A percentile compares a stretch with the other conserved stretches of the same genome.
These are phyloP conservation scores for Mesoclemmys tuberculata DNA, from an alignment of 2,113 vertebrate species.

Conservation along the genomic window DNA sequence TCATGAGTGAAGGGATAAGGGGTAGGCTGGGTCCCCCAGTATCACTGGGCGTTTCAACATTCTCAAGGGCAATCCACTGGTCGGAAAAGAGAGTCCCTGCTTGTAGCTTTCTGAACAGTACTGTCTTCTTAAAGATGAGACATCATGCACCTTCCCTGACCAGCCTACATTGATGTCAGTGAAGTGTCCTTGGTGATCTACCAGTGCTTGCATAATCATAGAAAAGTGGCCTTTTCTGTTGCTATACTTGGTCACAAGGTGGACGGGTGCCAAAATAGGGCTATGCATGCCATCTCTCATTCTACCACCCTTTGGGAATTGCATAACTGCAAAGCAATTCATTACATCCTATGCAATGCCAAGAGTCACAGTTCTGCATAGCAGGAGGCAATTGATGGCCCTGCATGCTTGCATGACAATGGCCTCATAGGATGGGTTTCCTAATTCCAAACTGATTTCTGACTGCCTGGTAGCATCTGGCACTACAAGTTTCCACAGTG, in stretches of 20 bases:
- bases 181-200: background rate
- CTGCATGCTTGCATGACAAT: background rate
- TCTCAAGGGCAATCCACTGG: background rate
- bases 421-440: no score
- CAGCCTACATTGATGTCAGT: background rate
- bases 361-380: no score
- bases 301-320: no score
- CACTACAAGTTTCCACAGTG: background rate
- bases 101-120: background rate
- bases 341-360: no score
- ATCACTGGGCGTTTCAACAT: no score
- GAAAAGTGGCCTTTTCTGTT: background rate
- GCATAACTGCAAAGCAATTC: background rate
- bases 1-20: no score
- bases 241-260: background rate
- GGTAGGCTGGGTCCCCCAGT: no score
- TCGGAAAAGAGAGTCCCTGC: no score
- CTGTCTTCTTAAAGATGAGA: background rate
- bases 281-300: background rate
- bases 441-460: background rate
- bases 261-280: no score
- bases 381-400: no score
- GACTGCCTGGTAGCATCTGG: background rate
- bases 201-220: background rate
- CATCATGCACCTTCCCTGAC: background rate